Evolutionary conservation across 2,888 invertebrate species (phyloP), one percentile per base, ranked within the genome.

Genomic region (Caenorhabditis wallacei): DNA sequence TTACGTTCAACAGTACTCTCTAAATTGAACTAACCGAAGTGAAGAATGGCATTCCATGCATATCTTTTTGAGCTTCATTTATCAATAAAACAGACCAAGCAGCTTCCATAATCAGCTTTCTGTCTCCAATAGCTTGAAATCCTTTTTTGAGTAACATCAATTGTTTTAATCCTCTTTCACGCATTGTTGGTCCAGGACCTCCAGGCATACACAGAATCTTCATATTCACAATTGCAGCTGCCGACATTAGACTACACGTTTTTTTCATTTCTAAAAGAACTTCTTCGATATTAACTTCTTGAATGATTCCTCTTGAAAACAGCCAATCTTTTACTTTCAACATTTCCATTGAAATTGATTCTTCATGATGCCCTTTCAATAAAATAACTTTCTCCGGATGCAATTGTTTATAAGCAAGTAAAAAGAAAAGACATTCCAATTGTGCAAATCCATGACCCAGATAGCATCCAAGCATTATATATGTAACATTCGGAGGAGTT

Each of bases 401-500:
- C 40, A 79, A 56, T 0, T 84, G 69, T 61, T 88, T 88, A 18
- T 88, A 75, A 13, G 76, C 80, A 3, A 89, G 35, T 48, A 89
- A 37, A 20, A 86, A 63, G 24, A 81, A 70, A n/a, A 88, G 76
- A 18, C 83, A 83, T 64, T 88, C 88, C 24, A 88, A 74, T 4
- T 87, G 85, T 7, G 87, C 88, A 40, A 85, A 85, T 22, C 85
- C 88, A 24, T 79, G 64, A 10, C 89, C 89, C 35, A 82, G 37
- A 82, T 85, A 89, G 43, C 85, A 84, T 20, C 89, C 89, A 13
- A 89, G 81, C 64, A 89, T 82, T 2, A 89, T 18, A 71, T 84
- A 85, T 10, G 68, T 82, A 10, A 82, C 66, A 0, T 70, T 53
- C 1, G 87, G 84, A 13, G 87, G 86, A 24, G 53, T 51, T 26